These are phyloP conservation scores for Siderastrea radians DNA, from an alignment of 92 coral and sea anemone species.

Conservation along the genomic window DNA sequence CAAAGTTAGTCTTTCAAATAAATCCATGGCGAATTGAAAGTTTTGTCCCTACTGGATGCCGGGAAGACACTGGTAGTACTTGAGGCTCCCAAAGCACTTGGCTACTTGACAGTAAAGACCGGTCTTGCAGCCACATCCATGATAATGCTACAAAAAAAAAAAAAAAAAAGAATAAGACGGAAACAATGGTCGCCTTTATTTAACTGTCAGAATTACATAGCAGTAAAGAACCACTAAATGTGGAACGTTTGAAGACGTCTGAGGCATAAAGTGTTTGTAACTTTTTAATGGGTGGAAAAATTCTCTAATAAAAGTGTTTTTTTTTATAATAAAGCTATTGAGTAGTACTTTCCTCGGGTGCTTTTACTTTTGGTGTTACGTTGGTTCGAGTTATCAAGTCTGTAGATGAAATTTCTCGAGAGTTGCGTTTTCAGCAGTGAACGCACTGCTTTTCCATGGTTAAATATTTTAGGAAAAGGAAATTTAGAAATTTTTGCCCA, in stretches of 20 bases:
- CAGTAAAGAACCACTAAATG: no score
- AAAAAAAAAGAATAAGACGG: not conserved
- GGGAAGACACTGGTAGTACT: slow-evolving; percentile 74
- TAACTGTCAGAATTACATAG: no score
- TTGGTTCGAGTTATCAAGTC: not conserved
- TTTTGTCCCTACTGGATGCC: not conserved
- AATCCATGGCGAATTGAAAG: no score
- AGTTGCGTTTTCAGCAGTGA: no score
- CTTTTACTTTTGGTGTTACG: not conserved
- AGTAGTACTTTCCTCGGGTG: not conserved
- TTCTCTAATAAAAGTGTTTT: no score
- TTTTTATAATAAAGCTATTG: not conserved
- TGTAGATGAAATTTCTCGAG: not conserved
- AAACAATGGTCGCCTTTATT: no score
- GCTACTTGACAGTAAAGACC: slow-evolving; percentile 76
- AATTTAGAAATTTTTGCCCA: no score
- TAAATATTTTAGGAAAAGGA: no score
- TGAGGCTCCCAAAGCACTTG: slow-evolving; percentile 71
- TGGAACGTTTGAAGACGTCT: no score
- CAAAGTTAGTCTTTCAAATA: no score
- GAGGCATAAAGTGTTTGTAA: not conserved
- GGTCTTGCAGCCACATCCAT: slow-evolving; percentile 71
- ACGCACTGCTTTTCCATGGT: no score
- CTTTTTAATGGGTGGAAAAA: no score
- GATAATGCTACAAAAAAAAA: slow-evolving; percentile 50